These are phyloP conservation scores for Archilochus colubris DNA, from an alignment of 2,113 vertebrate genomes.

Conservation along the genomic window DNA sequence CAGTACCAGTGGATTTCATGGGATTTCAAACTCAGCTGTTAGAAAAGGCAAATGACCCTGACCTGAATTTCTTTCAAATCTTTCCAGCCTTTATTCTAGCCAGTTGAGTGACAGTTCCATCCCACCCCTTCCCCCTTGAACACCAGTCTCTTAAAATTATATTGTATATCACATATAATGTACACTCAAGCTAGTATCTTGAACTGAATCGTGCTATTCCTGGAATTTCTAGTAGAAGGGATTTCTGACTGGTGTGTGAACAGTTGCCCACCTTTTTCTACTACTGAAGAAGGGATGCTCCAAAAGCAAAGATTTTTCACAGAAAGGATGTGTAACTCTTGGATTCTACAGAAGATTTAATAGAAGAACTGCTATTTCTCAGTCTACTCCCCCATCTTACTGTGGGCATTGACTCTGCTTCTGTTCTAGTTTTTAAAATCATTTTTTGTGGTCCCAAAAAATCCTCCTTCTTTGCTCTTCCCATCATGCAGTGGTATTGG, in stretches of 20 bases:
- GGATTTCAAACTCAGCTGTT: conserved; percentile 13
- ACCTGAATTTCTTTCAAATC: conserved; percentile 39
- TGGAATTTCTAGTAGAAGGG: background rate
- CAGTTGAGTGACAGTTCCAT: background rate
- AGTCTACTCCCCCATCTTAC: background rate
- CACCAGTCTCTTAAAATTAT: background rate
- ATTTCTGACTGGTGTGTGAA: background rate
- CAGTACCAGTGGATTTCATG: background rate
- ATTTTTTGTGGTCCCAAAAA: background rate
- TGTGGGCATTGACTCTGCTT: background rate
- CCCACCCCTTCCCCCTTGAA: background rate
- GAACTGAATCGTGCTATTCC: background rate
- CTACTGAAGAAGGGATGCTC: background rate
- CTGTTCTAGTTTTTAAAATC: background rate
- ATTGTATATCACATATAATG: fast-evolving
- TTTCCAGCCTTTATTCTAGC: conserved; percentile 11
- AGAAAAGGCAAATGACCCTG: conserved; percentile 28
- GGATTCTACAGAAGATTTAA: background rate
- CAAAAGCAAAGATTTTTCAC: background rate
- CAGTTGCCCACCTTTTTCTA: background rate
- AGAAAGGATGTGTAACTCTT: background rate
- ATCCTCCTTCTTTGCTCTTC: background rate
- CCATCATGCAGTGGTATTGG: fast-evolving
- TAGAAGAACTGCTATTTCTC: background rate
- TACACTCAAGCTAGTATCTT: background rate